phyloP scores from a whole-genome alignment of 2,797 vertebrate species.

The Channallabes apus region DNA sequence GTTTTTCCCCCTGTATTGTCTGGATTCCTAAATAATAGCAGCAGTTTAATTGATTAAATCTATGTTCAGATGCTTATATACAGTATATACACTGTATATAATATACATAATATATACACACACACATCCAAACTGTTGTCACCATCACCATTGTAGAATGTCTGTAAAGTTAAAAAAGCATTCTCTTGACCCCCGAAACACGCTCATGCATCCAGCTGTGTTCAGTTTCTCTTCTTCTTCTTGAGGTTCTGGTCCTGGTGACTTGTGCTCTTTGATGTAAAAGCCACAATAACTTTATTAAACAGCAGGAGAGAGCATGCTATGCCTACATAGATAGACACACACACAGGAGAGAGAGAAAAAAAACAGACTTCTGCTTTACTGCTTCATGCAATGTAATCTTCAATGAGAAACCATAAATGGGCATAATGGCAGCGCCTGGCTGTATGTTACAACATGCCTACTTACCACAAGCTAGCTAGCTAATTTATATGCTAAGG shows the following conservation, averaged over 20 bases:
- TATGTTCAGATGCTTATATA: not conserved
- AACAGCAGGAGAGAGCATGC: constrained; percentile 69
- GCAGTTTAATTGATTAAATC: not conserved
- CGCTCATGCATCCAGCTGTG: not conserved
- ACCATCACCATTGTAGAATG: not conserved
- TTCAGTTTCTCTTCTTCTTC: constrained; percentile 55
- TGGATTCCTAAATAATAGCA: not conserved
- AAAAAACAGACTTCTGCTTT: constrained; percentile 1
- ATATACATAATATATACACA: not conserved
- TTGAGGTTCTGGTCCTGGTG: constrained; percentile 39
- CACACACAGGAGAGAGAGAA: not conserved
- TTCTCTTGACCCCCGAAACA: not conserved
- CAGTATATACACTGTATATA: not conserved
- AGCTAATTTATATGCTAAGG: no score
- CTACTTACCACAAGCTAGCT: no score
- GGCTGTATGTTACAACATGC: no score
- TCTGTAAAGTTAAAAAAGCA: not conserved
- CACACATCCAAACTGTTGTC: not conserved
- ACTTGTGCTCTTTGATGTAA: constrained; percentile 46
- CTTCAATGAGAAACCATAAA: no score
- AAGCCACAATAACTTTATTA: constrained; percentile 60
- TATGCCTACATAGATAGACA: constrained; percentile 64
- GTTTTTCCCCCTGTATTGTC: not conserved
- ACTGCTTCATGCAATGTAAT: not conserved
- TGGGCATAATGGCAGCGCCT: no score